phyloP scores from a whole-genome alignment of 2,113 vertebrate genomes.

The Percina caprodes region DNA sequence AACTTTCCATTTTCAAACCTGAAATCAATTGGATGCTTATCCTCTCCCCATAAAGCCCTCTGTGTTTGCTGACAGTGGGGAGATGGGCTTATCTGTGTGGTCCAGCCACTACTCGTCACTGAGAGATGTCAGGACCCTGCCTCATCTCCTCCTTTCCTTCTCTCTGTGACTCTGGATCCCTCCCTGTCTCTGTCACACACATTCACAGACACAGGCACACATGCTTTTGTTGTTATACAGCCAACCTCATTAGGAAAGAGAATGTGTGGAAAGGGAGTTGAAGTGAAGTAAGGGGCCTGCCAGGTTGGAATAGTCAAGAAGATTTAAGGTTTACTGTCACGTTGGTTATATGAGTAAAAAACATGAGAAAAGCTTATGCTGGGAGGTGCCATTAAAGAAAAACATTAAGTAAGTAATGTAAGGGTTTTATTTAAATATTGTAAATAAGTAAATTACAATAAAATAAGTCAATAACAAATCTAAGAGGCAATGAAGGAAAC shows the following conservation, averaged over 20 bases:
- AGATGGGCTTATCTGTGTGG: slow-evolving; percentile 76
- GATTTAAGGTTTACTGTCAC: too few species aligned
- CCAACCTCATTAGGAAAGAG: slow-evolving; percentile 39
- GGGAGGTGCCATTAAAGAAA: too few species aligned
- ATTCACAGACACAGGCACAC: slow-evolving; percentile 11
- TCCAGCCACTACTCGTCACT: slow-evolving; percentile 69
- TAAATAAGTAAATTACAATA: too few species aligned
- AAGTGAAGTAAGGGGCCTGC: slow-evolving; percentile 14
- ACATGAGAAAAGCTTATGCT: too few species aligned
- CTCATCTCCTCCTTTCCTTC: slow-evolving; percentile 38
- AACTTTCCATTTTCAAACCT: slow-evolving; percentile 65
- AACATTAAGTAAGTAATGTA: too few species aligned
- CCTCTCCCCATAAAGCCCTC: slow-evolving; percentile 58
- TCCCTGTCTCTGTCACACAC: slow-evolving; percentile 31
- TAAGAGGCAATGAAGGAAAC: too few species aligned
- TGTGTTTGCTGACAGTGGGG: slow-evolving; percentile 57
- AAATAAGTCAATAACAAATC: too few species aligned
- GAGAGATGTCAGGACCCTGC: slow-evolving; percentile 55
- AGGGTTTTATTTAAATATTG: too few species aligned
- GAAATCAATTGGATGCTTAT: slow-evolving; percentile 75
- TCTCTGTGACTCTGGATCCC: slow-evolving; percentile 31
- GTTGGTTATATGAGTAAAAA: too few species aligned
- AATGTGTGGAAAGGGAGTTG: slow-evolving; percentile 11
- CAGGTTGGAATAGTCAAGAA: slow-evolving; percentile 1
- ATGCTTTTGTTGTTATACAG: slow-evolving; percentile 20